Base-by-base conservation (phyloP, 30 jellyfish, hydroid and myxozoan genomes). In the Sanderia malayensis region DNA sequence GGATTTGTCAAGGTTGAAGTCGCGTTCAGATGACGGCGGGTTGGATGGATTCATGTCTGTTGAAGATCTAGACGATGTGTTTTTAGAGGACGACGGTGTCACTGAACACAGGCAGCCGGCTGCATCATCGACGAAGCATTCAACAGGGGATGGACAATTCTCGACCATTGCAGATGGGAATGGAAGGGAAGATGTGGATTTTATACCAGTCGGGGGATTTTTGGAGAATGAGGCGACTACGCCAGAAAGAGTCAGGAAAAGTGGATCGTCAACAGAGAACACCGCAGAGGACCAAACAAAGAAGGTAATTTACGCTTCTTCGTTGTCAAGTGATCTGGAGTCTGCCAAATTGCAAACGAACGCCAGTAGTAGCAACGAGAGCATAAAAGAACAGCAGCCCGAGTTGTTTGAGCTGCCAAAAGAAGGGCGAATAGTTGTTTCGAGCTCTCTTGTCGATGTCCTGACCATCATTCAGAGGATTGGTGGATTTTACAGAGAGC, bases 401-500 rank as follows among this genome's bases (percentile, higher is more conserved):
- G 58, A 0, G 27, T 2, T 29, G 18, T 13, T 1, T 7, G 63
- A 15, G 10, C 1, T 76, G 30, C 87, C 87, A 61, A 20, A 20
- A 1, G 34, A 27, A 61, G 87, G 87, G 1, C 19, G 61, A 2
- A 46, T 76, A 2, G 46, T 76, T 22, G 71, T 63, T 0, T 61
- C 87, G 10, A 66, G 87, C 46, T 76, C 87, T 6, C 45, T 63
- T 2, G 31, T 65, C 61, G 87, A 76, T 25, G 52, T 46, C 23
- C 21, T 76, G 21, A 41, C 46, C 0, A 45, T 67, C 15, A 58
- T 76, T 9, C 24, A 31, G 22, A 74, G 87, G 17, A 19, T 41
- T 8, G 41, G 72, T 37, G 80, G 63, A 11, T 76, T 76, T 28
- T 76, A 59, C 65, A 66, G 70, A 15, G 61, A 76, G 71, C 74